Evolutionary conservation across 1,140 invertebrate genomes (phyloP).

Genomic region (Aphelinus atriplicis): DNA sequence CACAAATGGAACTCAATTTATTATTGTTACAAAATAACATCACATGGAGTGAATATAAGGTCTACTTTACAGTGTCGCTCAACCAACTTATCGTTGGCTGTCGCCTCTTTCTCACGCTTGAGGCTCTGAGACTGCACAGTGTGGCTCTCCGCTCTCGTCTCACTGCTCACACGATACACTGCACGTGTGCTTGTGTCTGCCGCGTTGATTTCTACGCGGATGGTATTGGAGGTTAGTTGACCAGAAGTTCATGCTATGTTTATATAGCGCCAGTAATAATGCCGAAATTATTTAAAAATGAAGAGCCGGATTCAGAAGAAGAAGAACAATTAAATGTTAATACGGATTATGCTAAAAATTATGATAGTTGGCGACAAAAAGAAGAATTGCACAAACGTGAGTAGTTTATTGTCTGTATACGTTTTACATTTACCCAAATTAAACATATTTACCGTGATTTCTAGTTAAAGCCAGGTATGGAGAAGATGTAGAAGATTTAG

Average conservation of each 20-base stretch:
- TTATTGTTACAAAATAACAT: no score
- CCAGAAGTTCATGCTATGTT: no score
- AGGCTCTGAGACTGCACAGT: no score
- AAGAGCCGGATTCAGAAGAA: slow-evolving; percentile 58
- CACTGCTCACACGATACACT: neutral
- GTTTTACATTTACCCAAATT: slow-evolving; percentile 11
- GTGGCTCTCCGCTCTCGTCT: neutral
- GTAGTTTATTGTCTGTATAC: slow-evolving; percentile 45
- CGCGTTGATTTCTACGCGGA: neutral
- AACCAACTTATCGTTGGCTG: no score
- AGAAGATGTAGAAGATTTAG: slow-evolving; percentile 59
- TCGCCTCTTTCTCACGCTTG: no score
- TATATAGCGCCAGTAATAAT: slow-evolving; percentile 35
- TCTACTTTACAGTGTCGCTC: no score
- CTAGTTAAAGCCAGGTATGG: slow-evolving; percentile 82
- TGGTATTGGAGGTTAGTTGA: neutral
- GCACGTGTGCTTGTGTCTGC: neutral
- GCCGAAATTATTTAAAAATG: slow-evolving; percentile 59
- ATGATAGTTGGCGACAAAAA: slow-evolving; percentile 82
- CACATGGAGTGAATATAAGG: no score
- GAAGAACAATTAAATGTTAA: slow-evolving; percentile 75
- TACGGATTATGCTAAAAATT: slow-evolving; percentile 83
- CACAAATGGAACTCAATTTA: no score
- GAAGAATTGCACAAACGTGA: slow-evolving; percentile 88
- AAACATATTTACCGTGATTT: slow-evolving; percentile 42